phyloP scores from a whole-genome alignment of 1,140 invertebrate species.

The Drosophila albomicans region DNA sequence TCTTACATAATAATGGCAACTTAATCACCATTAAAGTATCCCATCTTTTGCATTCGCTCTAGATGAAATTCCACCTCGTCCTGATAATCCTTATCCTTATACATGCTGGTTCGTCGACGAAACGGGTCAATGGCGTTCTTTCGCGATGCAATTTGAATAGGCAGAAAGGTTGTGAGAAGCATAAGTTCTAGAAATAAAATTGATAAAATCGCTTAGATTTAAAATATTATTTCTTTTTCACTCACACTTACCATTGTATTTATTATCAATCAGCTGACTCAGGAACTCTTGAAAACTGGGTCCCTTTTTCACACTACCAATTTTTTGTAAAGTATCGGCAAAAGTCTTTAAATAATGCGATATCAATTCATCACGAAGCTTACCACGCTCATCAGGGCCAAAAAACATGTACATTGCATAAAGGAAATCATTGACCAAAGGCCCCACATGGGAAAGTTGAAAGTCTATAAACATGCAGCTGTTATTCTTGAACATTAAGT shows the following conservation, averaged over 20 bases:
- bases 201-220: not conserved
- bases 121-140: conserved; percentile 34
- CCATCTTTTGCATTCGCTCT: conserved; percentile 4
- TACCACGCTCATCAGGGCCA: conserved; percentile 28
- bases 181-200: conserved; percentile 22
- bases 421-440: conserved; percentile 45
- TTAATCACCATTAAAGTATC: conserved; percentile 11
- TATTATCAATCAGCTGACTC: conserved; percentile 26
- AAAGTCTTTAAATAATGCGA: conserved; percentile 39
- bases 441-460: conserved; percentile 43
- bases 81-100: conserved; percentile 36
- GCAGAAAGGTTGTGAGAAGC: conserved; percentile 35
- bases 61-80: conserved; percentile 26
- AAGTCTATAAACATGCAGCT: conserved; percentile 50
- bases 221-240: not conserved
- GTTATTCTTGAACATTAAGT: conserved; percentile 51
- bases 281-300: conserved; percentile 39
- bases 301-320: conserved; percentile 16
- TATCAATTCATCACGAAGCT: conserved; percentile 32
- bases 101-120: conserved; percentile 28
- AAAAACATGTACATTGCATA: conserved; percentile 56
- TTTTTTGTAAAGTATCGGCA: conserved; percentile 23
- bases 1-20: not conserved
- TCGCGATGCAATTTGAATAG: conserved; percentile 22
- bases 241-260: conserved; percentile 14